phyloP scores from a whole-genome alignment of 2,888 invertebrate genomes.

The Poecilobothrus nobilitatus region DNA sequence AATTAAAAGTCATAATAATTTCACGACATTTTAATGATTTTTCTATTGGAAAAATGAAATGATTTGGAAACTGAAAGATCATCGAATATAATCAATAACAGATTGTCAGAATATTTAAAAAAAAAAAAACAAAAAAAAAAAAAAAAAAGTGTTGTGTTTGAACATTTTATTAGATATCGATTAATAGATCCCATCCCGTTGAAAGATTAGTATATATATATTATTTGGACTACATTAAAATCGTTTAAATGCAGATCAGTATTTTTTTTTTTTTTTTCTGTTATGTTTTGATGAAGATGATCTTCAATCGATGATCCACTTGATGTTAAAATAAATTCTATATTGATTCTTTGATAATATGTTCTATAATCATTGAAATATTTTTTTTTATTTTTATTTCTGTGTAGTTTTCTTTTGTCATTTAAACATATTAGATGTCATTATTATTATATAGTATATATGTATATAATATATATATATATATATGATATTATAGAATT shows the following conservation, averaged over 20 bases:
- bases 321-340: too few relatives aligned
- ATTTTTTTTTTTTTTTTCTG: too few relatives aligned
- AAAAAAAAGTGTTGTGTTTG: not conserved
- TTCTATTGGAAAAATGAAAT: not conserved
- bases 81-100: too few relatives aligned
- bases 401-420: not conserved
- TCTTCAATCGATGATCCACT: too few relatives aligned
- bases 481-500: too few relatives aligned
- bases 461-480: too few relatives aligned
- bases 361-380: not conserved
- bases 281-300: too few relatives aligned
- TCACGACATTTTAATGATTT: not conserved
- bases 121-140: too few relatives aligned
- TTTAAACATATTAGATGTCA: not conserved
- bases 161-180: not conserved
- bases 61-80: too few relatives aligned
- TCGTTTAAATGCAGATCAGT: not conserved
- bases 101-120: too few relatives aligned
- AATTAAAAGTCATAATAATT: not conserved
- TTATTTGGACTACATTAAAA: not conserved
- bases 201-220: not conserved
- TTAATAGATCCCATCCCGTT: not conserved
- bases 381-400: not conserved
- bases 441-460: slow-evolving; percentile 1
- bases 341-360: too few relatives aligned